Percentiles rank a stretch among this genome's conserved stretches.
Conservation (phyloP, 2,888 invertebrate genomes). For the Sminthurides aquaticus region DNA sequence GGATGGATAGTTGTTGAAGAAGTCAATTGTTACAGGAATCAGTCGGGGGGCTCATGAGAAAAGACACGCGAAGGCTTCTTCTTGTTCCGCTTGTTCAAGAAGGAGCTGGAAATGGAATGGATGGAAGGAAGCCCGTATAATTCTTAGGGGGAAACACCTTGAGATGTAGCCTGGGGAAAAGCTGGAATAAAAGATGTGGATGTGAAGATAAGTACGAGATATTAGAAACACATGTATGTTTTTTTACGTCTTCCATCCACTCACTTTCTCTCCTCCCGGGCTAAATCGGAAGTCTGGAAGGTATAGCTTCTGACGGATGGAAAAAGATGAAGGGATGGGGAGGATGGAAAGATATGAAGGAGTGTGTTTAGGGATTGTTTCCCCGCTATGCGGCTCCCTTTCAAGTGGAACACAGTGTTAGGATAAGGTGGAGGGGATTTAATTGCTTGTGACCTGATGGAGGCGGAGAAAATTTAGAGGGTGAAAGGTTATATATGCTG, state of each 20-base stretch:
- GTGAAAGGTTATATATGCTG: background rate
- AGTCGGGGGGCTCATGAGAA: slow-evolving; percentile 30
- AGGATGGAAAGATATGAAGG: background rate
- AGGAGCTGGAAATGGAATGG: background rate
- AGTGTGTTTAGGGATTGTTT: background rate
- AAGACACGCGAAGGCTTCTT: slow-evolving; percentile 35
- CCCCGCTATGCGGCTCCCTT: background rate
- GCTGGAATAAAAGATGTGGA: too few species aligned
- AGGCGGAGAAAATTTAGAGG: background rate
- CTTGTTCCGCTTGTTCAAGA: background rate
- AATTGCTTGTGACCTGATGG: background rate
- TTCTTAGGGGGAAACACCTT: too few species aligned
- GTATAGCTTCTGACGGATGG: background rate
- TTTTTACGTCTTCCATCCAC: background rate
- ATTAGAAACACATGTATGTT: background rate
- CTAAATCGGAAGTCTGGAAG: background rate
- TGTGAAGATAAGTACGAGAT: background rate
- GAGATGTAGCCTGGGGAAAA: too few species aligned
- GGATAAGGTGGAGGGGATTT: background rate
- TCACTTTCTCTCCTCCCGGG: background rate
- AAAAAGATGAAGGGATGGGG: too few species aligned
- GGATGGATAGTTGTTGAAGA: too few species aligned
- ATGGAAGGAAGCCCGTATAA: background rate
- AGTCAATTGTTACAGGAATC: background rate
- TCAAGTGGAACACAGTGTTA: background rate